A percentile compares a stretch with the other conserved stretches of the same genome.
These are phyloP conservation scores for Channallabes apus DNA, from an alignment of 2,797 vertebrate genomes.

Conservation along the genomic window DNA sequence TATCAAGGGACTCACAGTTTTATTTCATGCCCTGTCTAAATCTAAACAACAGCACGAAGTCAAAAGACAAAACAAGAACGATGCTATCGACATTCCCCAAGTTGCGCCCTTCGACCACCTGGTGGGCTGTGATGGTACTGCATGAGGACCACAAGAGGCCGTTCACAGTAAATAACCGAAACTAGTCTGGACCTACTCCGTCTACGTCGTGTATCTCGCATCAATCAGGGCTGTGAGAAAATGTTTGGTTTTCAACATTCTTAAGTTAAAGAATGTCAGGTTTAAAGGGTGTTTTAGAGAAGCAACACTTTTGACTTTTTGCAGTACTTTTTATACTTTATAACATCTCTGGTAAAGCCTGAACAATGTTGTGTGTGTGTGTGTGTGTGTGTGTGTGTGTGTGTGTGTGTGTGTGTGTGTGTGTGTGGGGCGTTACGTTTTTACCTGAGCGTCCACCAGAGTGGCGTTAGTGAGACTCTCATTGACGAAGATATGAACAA, in stretches of 20 bases:
- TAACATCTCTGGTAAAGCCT: background rate
- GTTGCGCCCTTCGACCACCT: too few species aligned
- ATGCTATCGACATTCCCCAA: background rate
- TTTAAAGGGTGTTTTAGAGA: background rate
- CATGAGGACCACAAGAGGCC: too few species aligned
- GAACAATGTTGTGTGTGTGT: background rate
- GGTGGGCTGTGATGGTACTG: too few species aligned
- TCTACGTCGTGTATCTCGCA: too few species aligned
- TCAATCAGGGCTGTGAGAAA: too few species aligned
- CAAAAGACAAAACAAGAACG: background rate
- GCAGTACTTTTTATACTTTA: too few species aligned
- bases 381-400: background rate
- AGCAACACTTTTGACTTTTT: background rate
- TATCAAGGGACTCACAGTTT: background rate
- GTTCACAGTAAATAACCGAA: too few species aligned
- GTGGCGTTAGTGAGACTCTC: conserved; percentile 91
- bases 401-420: too few species aligned
- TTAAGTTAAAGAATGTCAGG: too few species aligned
- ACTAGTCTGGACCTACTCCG: too few species aligned
- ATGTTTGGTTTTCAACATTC: too few species aligned
- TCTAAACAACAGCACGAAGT: background rate
- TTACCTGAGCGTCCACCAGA: conserved; percentile 86
- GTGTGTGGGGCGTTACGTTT: conserved; percentile 41
- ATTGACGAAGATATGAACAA: conserved; percentile 95
- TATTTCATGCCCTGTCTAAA: background rate